These are phyloP conservation scores for Branchellion lobata DNA, from an alignment of 2,888 invertebrate genomes.

Conservation along the genomic window DNA sequence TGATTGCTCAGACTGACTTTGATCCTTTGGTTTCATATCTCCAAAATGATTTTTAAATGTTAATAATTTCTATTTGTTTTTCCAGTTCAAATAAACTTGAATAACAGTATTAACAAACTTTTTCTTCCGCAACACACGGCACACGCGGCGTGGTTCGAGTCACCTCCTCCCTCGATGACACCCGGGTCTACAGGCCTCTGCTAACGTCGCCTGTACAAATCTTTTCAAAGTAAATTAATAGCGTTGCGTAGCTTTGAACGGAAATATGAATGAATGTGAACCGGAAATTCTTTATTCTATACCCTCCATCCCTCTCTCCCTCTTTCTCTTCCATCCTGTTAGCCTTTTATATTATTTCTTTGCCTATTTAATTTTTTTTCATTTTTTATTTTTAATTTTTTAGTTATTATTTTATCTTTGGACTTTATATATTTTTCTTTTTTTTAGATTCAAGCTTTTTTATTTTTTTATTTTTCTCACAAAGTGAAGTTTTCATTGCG, in stretches of 20 bases:
- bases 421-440: background rate
- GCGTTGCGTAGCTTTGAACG: background rate
- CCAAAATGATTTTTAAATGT: background rate
- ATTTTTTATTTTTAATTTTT: background rate
- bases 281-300: background rate
- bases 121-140: too few relatives aligned
- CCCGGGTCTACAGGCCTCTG: too few relatives aligned
- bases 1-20: background rate
- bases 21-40: background rate
- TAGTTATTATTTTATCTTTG: background rate
- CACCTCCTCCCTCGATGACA: too few relatives aligned
- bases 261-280: constrained; percentile 10
- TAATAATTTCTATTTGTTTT: background rate
- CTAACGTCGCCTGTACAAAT: too few relatives aligned
- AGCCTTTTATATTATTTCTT: background rate
- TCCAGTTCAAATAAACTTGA: constrained; percentile 21
- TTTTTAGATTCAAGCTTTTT: background rate
- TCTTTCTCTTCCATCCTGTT: background rate
- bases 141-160: too few relatives aligned
- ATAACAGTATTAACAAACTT: background rate
- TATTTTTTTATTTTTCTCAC: too few relatives aligned
- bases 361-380: background rate
- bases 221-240: constrained; percentile 12
- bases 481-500: too few relatives aligned
- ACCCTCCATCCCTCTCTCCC: background rate